Evolutionary conservation across 2,888 invertebrate genomes (phyloP), one percentile per base, ranked within the genome.

Genomic region (Esperia sulphurella): DNA sequence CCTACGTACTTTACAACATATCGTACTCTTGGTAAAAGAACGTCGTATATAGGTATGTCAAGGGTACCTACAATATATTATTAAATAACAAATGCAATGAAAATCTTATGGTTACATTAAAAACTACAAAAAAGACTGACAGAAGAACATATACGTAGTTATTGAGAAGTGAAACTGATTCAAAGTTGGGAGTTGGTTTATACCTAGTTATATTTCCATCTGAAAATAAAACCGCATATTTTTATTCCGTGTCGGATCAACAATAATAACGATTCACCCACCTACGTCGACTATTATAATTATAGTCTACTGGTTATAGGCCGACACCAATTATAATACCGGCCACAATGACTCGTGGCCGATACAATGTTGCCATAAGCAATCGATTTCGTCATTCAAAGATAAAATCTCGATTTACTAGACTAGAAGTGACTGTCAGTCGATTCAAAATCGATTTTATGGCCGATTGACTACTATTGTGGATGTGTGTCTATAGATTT

Each of bases 361-460:
- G 58, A 63, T 71, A 78, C 75, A 77, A 77, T 71, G 77, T 72
- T 72, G 66, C 72, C 59, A 73, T 80, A 78, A 75, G 75, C 75
- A 73, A 79, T 80, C 67, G 67, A 69, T 76, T 77, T 71, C 73
- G 64, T 76, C 75, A 76, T 79, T 58, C 54, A 68, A 56, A 60
- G 57, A 67, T 71, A 71, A 71, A 67, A 71, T 75, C 79, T 77
- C 80, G 78, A 76, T 80, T 78, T 69, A 76, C 67, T 61, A 57
- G 63, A 66, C 65, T 73, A 68, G 71, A 71, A 74, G 75, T 71
- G 71, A 71, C 73, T 68, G 71, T 77, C 75, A 78, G 73, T 72
- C 72, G 65, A 68, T 57, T 58, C 61, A 61, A 68, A 79, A 80
- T 80, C 70, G 79, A 58, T 79, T 80, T 79, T 79, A 81, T 76